Conservation (phyloP, 2,888 invertebrate species). For the Polydrusus tereticollis region DNA sequence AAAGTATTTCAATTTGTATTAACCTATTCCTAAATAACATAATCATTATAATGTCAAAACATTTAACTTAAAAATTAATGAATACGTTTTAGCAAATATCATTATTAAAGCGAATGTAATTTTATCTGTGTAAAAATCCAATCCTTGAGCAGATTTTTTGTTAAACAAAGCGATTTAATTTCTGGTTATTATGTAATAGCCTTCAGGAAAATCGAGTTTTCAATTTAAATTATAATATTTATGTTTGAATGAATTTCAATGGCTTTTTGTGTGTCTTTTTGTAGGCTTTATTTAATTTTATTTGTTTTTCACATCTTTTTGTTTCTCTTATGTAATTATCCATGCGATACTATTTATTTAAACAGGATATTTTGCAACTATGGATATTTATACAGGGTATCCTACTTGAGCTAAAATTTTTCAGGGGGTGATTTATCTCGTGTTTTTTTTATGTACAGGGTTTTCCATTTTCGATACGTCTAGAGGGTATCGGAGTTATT, state of each 20-base stretch:
- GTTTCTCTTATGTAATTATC: background rate
- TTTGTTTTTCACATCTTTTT: background rate
- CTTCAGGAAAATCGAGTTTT: background rate
- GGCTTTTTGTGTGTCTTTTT: background rate
- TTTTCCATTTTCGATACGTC: no score
- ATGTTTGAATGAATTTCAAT: background rate
- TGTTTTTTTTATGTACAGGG: no score
- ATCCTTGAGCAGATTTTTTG: background rate
- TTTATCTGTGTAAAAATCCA: background rate
- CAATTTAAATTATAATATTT: background rate
- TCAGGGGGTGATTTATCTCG: no score
- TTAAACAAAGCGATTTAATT: background rate
- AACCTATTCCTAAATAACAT: background rate
- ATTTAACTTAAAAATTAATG: background rate
- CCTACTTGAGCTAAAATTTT: no score
- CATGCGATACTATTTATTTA: no score
- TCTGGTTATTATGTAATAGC: background rate
- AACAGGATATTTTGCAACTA: no score
- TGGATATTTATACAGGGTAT: no score
- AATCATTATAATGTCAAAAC: background rate
- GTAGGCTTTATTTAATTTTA: background rate
- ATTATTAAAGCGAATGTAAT: background rate
- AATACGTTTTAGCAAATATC: background rate
- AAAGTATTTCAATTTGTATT: no score
- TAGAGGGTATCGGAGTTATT: no score